Base-by-base conservation (phyloP, 1,140 invertebrate genomes). In the Antheraea pernyi region DNA sequence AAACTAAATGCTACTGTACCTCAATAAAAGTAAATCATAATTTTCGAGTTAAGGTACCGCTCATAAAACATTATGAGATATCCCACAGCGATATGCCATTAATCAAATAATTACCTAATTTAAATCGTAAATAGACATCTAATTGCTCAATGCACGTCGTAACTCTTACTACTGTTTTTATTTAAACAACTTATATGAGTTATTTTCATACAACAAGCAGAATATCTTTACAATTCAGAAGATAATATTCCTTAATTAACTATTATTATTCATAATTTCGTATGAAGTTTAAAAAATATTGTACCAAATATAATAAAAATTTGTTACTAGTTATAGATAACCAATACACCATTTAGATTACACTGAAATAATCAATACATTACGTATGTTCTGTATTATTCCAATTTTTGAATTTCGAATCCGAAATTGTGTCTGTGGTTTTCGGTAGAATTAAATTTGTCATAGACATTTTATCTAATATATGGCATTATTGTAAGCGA, bases 71-170 rank as follows among this genome's bases (percentile, higher is more conserved):
- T 53, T 22, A 65, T 48, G 18, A 9, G 16, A 65, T 48, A 48
- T 48, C 64, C 39, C n/a, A 65, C n/a, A 19, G 46, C 46, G 18
- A 46, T 16, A 37, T 18, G 11, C 18, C 64, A 65, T 65, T 65
- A 65, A 67, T 67, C 65, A 36, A 59, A 16, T 59, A 36, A 19
- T 67, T 59, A 59, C 37, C 67, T 74, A 72, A 68, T 68, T 59
- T 10, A 46, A 65, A 66, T 65, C n/a, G 70, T 70, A 71, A 71
- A 71, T 71, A 74, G 67, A 46, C 42, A 37, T 59, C 36, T 69
- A 65, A 74, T 71, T 69, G 46, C 67, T 68, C 59, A 66, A 71
- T 67, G 42, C 9, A 53, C 46, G 19, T 68, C 70, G 63, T 73
- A 69, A 69, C 39, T 69, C 65, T 48, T 69, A 6, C 16, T 10